Conservation (phyloP, 1,140 invertebrate species). For the Hydropsyche tenuis region DNA sequence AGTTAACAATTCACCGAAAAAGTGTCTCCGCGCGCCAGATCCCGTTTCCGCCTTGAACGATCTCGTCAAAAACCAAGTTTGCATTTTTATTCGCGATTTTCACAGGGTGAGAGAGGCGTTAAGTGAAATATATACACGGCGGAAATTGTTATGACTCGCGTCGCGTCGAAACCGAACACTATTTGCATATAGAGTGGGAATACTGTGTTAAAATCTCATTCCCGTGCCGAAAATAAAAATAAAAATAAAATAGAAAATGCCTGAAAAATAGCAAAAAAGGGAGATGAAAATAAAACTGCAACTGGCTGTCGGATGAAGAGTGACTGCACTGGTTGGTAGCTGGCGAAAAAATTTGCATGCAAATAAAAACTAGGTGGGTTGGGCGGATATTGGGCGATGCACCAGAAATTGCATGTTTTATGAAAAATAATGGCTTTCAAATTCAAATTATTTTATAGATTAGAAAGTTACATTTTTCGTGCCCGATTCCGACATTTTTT, state of each 20-base stretch:
- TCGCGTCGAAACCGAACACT: conserved; percentile 12
- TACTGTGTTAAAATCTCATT: conserved; percentile 25
- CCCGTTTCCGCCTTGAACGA: neutral
- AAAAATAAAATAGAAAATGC: neutral
- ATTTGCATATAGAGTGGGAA: conserved; percentile 30
- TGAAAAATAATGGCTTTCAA: neutral
- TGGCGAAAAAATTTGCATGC: conserved; percentile 16
- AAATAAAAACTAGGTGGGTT: neutral
- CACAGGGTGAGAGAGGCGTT: neutral
- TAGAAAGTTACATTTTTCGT: too few species aligned
- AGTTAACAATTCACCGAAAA: neutral
- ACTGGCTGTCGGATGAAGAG: neutral
- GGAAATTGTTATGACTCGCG: conserved; percentile 21
- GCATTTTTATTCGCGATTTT: conserved; percentile 13
- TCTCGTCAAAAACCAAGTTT: conserved; percentile 11
- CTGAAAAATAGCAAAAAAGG: neutral
- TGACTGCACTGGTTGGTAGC: neutral
- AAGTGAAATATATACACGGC: conserved; percentile 13
- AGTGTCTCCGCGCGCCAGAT: too few species aligned
- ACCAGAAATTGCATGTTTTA: conserved; percentile 17
- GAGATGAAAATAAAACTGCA: neutral
- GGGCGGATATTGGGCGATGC: neutral
- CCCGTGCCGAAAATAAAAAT: neutral
- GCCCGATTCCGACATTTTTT: too few species aligned
- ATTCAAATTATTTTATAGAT: neutral